A percentile compares a stretch with the other conserved stretches of the same genome.
Conservation (phyloP, 2,797 vertebrate species). For the Sebastes oblongus region DNA sequence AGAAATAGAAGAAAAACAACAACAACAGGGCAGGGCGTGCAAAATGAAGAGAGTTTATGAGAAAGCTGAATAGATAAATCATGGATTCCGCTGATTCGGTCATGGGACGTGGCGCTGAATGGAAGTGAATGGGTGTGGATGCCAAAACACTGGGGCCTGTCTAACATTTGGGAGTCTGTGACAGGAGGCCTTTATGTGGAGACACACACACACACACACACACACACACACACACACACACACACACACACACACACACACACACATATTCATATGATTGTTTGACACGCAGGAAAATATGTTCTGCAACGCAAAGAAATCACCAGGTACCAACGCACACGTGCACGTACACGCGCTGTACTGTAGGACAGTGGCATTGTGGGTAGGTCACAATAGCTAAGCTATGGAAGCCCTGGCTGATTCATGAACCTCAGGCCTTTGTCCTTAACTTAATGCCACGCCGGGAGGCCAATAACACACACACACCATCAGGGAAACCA, state of each 20-base stretch:
- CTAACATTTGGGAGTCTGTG: conserved; percentile 54
- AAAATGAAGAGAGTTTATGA: conserved; percentile 62
- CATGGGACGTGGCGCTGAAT: conserved; percentile 68
- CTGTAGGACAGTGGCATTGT: conserved; percentile 48
- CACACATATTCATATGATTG: conserved; percentile 2
- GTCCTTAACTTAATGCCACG: conserved; percentile 79
- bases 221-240: too few relatives aligned
- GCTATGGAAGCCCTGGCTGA: conserved; percentile 70
- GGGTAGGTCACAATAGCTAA: conserved; percentile 52
- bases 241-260: neutral
- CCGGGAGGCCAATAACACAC: conserved; percentile 79
- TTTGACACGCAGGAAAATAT: neutral
- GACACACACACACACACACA: conserved; percentile 1
- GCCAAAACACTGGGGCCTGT: conserved; percentile 55
- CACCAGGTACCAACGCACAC: conserved; percentile 2
- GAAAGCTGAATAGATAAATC: conserved; percentile 63
- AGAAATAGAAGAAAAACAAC: conserved; percentile 46
- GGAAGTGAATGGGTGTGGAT: conserved; percentile 53
- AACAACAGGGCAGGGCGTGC: conserved; percentile 44
- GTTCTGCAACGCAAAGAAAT: neutral
- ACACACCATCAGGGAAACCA: conserved; percentile 70
- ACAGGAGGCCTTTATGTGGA: conserved; percentile 49
- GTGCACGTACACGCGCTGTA: neutral
- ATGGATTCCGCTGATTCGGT: conserved; percentile 69
- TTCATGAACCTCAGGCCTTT: conserved; percentile 83